Conservation (phyloP, 2,113 vertebrate species). For the Nycticryphes semicollaris region DNA sequence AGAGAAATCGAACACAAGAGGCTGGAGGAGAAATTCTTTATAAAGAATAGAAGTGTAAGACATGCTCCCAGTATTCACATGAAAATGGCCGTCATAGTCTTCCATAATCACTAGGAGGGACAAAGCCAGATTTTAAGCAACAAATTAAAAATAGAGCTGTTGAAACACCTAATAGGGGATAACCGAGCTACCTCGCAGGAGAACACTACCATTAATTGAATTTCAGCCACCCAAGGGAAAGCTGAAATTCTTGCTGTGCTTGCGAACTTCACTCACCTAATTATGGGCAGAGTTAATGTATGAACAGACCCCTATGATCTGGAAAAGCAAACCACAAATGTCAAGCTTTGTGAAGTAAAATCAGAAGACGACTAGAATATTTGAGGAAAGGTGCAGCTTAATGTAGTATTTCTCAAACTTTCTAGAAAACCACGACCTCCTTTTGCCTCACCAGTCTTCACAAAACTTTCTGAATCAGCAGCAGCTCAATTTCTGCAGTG, state of each 20-base stretch:
- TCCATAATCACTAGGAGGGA: neutral
- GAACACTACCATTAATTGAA: neutral
- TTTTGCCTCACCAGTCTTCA: neutral
- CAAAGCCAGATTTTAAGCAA: neutral
- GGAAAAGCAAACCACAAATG: constrained; percentile 27
- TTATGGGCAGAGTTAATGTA: constrained; percentile 7
- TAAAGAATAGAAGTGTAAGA: neutral
- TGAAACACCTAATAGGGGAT: neutral
- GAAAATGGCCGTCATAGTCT: neutral
- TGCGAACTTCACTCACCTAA: neutral
- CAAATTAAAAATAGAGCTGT: neutral
- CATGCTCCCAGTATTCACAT: neutral
- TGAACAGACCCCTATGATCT: constrained; percentile 13
- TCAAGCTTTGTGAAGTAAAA: constrained; percentile 11
- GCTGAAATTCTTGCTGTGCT: constrained; percentile 22
- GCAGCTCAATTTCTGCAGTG: neutral
- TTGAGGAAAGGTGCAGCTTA: constrained; percentile 4
- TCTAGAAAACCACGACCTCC: neutral
- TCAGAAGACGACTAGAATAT: neutral
- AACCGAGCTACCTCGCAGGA: neutral
- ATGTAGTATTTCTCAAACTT: constrained; percentile 4
- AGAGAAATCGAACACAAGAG: neutral
- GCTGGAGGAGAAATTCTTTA: neutral
- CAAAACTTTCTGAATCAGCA: constrained; percentile 13
- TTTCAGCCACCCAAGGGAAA: neutral